A percentile compares a stretch with the other conserved stretches of the same genome.
phyloP scores from a whole-genome alignment of 1,140 invertebrate genomes.

The Zaprionus gabonicus region DNA sequence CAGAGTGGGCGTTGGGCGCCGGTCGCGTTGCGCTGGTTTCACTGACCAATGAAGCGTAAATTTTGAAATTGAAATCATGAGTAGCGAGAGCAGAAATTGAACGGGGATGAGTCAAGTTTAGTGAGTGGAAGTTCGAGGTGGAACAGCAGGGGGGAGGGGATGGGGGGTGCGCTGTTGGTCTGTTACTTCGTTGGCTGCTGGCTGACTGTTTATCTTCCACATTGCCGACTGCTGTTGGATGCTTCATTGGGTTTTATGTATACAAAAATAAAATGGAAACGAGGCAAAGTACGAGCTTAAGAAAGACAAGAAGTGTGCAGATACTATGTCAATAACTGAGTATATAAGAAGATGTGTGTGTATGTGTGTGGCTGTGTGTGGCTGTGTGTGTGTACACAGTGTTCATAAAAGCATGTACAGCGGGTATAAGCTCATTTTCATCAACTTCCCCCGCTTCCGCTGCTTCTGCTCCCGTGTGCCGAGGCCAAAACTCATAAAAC shows the following conservation, averaged over 20 bases:
- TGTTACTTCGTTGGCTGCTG: constrained; percentile 27
- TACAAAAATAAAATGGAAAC: constrained; percentile 11
- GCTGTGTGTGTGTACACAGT: constrained; percentile 3
- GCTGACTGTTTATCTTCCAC: constrained; percentile 63
- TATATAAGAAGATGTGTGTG: neutral
- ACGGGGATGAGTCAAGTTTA: constrained; percentile 8
- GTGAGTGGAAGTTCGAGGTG: constrained; percentile 1
- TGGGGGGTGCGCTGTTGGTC: neutral
- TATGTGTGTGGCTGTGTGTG: neutral
- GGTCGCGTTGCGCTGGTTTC: constrained; percentile 22
- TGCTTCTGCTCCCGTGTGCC: neutral
- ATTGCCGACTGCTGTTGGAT: constrained; percentile 61
- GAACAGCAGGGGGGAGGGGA: neutral
- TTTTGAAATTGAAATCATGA: constrained; percentile 80
- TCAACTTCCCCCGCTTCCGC: neutral
- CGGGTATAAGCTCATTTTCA: constrained; percentile 21
- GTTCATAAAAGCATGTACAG: constrained; percentile 8
- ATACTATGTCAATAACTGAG: constrained; percentile 28
- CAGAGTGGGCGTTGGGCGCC: neutral
- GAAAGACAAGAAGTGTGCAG: constrained; percentile 43
- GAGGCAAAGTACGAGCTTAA: neutral
- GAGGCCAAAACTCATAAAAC: constrained; percentile 67
- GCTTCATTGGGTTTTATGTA: constrained; percentile 79
- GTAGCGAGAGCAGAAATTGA: constrained; percentile 42
- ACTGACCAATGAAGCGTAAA: constrained; percentile 78